Base-by-base conservation (phyloP, 1,140 invertebrate genomes). In the Manduca sexta region DNA sequence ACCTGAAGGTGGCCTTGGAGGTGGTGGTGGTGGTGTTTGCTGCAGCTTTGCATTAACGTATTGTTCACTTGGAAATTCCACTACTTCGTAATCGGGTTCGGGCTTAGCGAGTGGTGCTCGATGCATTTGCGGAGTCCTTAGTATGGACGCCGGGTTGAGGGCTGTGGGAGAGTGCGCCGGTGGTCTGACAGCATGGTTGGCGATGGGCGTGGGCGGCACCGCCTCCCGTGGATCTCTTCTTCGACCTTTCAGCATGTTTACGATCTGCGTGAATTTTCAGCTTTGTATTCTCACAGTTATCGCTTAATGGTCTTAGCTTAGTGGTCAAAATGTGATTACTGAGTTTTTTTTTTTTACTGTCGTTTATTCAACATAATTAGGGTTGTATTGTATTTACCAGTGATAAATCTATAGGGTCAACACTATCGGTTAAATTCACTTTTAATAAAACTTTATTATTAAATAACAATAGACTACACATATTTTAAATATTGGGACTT, bases 11-110 rank as follows among this genome's bases (percentile, higher is more conserved):
- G 81, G 81, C 33, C 81, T 26, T 2, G 21, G 48, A 1, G 81
- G 81, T 2, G 81, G 81, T 10, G 81, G 78, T 8, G 81, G 87
- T 12, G 89, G 80, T 50, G 88, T n/a, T n/a, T n/a, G 86, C 42
- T 87, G 84, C 4, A 88, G 81, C 57, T 89, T 88, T 49, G 88
- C 84, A 62, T 92, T 92, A 39, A 89, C 88, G 62, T 91, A 91
- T 59, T 91, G 90, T 29, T 91, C 89, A 1, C 82, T 70, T 18
- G 91, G 90, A 71, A 94, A 94, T 73, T 95, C 93, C 49, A 95
- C 94, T 7, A 94, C 91, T 81, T 95, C 93, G 77, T 95, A 95
- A 64, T 95, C 93, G 0, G 93, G 93, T 60, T 95, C 93, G 3
- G 81, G 87, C 52, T 72, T 85, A 14, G 66, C 63, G 6, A 72